Conservation (phyloP, 1,140 invertebrate genomes). For the Melanaphis sacchari region DNA sequence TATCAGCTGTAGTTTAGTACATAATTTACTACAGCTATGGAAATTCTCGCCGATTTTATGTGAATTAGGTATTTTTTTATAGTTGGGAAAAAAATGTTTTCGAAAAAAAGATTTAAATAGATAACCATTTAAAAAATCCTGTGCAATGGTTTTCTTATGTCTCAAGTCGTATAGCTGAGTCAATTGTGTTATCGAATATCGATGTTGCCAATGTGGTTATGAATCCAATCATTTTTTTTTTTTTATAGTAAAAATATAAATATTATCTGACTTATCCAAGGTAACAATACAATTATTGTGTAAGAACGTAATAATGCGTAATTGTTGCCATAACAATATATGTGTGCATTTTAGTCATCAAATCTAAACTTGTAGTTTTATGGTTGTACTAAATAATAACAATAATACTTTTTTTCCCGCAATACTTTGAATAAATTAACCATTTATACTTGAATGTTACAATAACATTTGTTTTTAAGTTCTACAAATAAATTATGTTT, state of each 20-base stretch:
- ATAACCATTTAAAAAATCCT: background rate
- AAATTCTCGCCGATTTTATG: background rate
- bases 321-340: background rate
- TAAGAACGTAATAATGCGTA: background rate
- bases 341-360: background rate
- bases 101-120: background rate
- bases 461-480: background rate
- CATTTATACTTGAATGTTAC: background rate
- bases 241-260: background rate
- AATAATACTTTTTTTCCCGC: background rate
- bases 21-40: background rate
- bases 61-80: background rate
- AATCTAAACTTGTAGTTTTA: background rate
- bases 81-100: background rate
- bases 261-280: background rate
- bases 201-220: background rate
- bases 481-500: background rate
- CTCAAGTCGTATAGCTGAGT: too few species aligned
- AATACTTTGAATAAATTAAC: background rate
- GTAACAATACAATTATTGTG: background rate
- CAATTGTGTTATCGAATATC: background rate
- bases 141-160: background rate
- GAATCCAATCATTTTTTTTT: slow-evolving; percentile 1
- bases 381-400: background rate
- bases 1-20: background rate